A percentile compares a stretch with the other conserved stretches of the same genome.
These are phyloP conservation scores for Amphipyra berbera DNA, from an alignment of 2,888 invertebrate genomes.

Conservation along the genomic window DNA sequence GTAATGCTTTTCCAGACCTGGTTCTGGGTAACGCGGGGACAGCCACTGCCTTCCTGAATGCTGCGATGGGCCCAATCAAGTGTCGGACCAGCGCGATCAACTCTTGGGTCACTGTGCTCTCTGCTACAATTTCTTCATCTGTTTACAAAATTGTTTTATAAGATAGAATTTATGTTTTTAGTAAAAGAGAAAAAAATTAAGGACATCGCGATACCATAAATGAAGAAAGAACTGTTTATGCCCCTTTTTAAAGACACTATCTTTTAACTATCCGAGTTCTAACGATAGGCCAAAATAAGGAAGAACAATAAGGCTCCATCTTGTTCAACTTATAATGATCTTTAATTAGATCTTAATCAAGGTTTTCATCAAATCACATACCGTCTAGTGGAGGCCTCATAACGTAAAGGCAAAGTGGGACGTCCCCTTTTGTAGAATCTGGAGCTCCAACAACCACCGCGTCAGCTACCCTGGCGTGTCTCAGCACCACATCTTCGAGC, in stretches of 20 bases:
- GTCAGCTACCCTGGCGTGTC: constrained; percentile 96
- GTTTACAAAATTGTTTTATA: constrained; percentile 38
- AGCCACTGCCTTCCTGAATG: constrained; percentile 94
- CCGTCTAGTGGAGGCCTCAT: constrained; percentile 90
- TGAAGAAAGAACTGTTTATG: too few species aligned
- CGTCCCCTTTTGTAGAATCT: constrained; percentile 96
- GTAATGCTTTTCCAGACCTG: constrained; percentile 92
- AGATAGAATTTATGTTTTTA: too few species aligned
- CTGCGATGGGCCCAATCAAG: constrained; percentile 96
- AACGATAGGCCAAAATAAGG: too few species aligned
- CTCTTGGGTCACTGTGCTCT: constrained; percentile 83
- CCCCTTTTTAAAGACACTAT: too few species aligned
- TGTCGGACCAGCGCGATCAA: constrained; percentile 83
- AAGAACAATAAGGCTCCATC: too few species aligned
- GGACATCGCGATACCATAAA: too few species aligned
- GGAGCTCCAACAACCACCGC: constrained; percentile 97
- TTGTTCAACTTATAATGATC: too few species aligned
- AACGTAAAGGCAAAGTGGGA: constrained; percentile 96
- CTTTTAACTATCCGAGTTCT: too few species aligned
- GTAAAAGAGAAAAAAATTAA: too few species aligned
- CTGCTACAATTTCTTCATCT: constrained; percentile 86
- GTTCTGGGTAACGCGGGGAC: constrained; percentile 96
- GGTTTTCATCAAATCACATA: constrained; percentile 66
- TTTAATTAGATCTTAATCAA: background rate
- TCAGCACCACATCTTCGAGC: constrained; percentile 96